Evolutionary conservation across 2,888 invertebrate genomes (phyloP), one percentile per base, ranked within the genome.

Genomic region (Apocheima hispidaria): DNA sequence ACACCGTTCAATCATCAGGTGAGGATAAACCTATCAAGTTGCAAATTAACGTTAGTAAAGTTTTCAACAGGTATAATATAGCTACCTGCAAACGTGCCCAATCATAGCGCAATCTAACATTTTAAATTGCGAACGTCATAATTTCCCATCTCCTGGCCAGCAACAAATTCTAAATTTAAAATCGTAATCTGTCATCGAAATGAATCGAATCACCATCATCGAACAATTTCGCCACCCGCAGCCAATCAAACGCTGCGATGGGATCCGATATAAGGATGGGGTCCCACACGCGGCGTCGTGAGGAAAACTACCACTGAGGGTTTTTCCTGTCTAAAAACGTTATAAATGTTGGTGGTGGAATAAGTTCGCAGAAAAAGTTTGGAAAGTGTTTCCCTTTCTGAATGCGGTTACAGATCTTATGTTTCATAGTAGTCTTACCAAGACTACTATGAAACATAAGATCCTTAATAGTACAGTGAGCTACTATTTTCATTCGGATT

Each of bases 181-280:
- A 86, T 81, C 56, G 74, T 84, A 89, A 89, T 90, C 84, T 92
- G 92, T 92, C 92, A 88, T 90, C 87, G 86, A 81, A 84, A 89
- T 89, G 87, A 90, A 90, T 87, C 88, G 89, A 85, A 88, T 85
- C 83, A 86, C 83, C 80, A 77, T 79, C 83, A 78, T 81, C 80
- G 82, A 79, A 85, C 87, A 86, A 91, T 90, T 90, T 91, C 81
- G 90, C 92, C 92, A 90, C 88, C 90, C 90, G 90, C 88, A 86
- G 84, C 92, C 91, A 91, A 92, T 92, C 90, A 90, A 81, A 86
- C 77, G 84, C 78, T 68, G 81, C 86, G 90, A 88, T 92, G 86
- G 83, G 88, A 87, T 90, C 82, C 85, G 79, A 86, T 81, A 78
- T 79, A 63, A 73, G 70, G 65, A 56, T 57, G 72, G 61, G 79